These are phyloP conservation scores for Pseudorhombus dupliciocellatus DNA, from an alignment of 2,113 vertebrate genomes.

Conservation along the genomic window DNA sequence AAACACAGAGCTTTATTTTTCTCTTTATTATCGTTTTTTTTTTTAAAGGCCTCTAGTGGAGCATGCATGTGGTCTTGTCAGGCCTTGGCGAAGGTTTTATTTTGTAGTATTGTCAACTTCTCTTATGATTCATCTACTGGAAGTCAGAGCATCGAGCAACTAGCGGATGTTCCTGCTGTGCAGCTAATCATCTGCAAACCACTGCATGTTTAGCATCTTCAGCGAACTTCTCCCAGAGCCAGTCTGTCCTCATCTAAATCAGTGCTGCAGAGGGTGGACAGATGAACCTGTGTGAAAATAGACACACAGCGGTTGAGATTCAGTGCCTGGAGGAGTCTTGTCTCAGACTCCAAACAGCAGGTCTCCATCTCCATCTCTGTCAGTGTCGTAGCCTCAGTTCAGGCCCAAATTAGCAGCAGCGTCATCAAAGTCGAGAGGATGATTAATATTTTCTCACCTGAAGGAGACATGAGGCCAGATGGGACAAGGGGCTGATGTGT, in stretches of 20 bases:
- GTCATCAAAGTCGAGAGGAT: slow-evolving; percentile 40
- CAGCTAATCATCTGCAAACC: slow-evolving; percentile 30
- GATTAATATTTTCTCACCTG: slow-evolving; percentile 47
- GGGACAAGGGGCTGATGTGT: slow-evolving; percentile 19
- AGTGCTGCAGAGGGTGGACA: neutral
- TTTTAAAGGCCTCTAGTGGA: no score
- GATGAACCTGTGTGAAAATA: slow-evolving; percentile 11
- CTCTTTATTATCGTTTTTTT: no score
- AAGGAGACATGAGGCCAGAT: slow-evolving; percentile 35
- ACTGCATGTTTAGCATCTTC: slow-evolving; percentile 1
- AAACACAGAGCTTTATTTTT: no score
- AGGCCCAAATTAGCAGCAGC: slow-evolving; percentile 58
- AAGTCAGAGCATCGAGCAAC: neutral
- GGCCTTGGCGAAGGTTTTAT: no score
- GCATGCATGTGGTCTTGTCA: no score
- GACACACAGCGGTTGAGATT: slow-evolving; percentile 2
- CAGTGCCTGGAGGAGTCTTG: slow-evolving; percentile 20
- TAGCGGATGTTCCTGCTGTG: neutral
- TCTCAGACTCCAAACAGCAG: slow-evolving; percentile 24
- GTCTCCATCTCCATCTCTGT: slow-evolving; percentile 47
- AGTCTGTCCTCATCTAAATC: no score
- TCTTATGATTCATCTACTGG: neutral
- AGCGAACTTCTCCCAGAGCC: neutral
- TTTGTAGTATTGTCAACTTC: no score
- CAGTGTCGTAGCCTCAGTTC: slow-evolving; percentile 27